Conservation (phyloP, 2,888 invertebrate genomes). For the Eupithecia exiguata region DNA sequence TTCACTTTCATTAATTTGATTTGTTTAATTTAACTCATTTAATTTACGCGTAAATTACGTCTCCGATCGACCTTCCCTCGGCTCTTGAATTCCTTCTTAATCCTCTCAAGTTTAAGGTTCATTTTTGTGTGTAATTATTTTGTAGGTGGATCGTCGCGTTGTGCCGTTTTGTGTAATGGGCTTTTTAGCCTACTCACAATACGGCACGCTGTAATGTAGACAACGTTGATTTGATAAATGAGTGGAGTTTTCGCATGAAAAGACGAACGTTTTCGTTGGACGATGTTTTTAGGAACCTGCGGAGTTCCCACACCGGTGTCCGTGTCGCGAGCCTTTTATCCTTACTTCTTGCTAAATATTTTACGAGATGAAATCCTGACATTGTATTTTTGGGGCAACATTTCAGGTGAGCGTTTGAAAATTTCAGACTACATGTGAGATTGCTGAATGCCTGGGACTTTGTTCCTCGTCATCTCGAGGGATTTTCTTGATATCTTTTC, state of each 20-base stretch:
- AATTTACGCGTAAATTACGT: conserved; percentile 68
- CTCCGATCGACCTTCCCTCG: conserved; percentile 52
- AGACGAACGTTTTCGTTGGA: conserved; percentile 64
- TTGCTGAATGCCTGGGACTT: neutral
- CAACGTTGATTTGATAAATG: conserved; percentile 79
- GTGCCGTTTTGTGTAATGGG: conserved; percentile 66
- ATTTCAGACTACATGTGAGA: conserved; percentile 8
- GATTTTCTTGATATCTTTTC: conserved; percentile 1
- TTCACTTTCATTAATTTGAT: conserved; percentile 71
- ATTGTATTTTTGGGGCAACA: conserved; percentile 26
- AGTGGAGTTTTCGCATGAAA: conserved; percentile 72
- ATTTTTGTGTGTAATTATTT: conserved; percentile 57
- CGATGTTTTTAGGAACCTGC: conserved; percentile 65
- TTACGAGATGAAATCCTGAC: conserved; percentile 30
- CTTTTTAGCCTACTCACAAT: conserved; percentile 76
- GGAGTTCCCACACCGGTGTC: conserved; percentile 55
- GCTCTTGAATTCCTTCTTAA: conserved; percentile 40
- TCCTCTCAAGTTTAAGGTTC: conserved; percentile 53
- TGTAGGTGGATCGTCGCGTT: conserved; percentile 52
- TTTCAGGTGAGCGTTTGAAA: conserved; percentile 2
- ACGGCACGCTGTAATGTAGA: conserved; percentile 72
- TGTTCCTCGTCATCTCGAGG: conserved; percentile 8
- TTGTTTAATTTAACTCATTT: conserved; percentile 73
- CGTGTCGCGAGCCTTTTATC: conserved; percentile 55
- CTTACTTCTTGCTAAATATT: conserved; percentile 45